Evolutionary conservation across 1,140 invertebrate genomes (phyloP), one percentile per base, ranked within the genome.

Genomic region (Drosophila busckii): DNA sequence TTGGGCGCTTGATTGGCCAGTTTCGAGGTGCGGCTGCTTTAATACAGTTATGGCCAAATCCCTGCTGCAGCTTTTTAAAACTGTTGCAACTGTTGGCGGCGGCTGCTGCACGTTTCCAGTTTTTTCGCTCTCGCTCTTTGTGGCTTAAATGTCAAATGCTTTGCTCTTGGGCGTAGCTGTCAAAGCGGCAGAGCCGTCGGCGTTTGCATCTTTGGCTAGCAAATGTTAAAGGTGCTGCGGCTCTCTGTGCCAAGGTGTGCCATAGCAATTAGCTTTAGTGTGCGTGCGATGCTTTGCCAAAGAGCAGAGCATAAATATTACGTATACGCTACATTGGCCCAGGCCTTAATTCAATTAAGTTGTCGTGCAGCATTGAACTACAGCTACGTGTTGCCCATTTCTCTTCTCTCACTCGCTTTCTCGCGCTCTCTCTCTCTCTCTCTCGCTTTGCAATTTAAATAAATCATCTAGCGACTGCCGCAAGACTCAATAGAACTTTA

Each of bases 131-230:
- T 52, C 20, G 45, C 59, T 56, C 50, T 67, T 67, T 64, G 54
- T 65, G n/a, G n/a, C n/a, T 56, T 66, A 82, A 82, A 82, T 82
- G 75, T 82, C 75, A 82, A 82, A 82, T 70, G 76, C 32, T 40
- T 48, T 56, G 53, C 38, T 60, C 31, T 70, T 53, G 59, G 64
- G 69, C 66, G 68, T 58, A 53, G 52, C 58, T 28, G 45, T 12
- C 10, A 28, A 34, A 29, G 26, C 13, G 23, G 23, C 41, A 44
- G 6, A 26, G 9, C 32, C 45, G 75, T 54, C 42, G 44, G 69
- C 66, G 70, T 64, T 82, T 82, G 69, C 69, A 52, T 56, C 28
- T 46, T 17, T 56, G 31, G 58, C 73, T 41, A n/a, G n/a, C n/a
- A 80, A 80, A 80, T 80, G 73, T 67, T 73, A 82, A 73, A 82